Evolutionary conservation across 1,140 invertebrate species (phyloP), one percentile per base, ranked within the genome.

Genomic region (Coboldia fuscipes): DNA sequence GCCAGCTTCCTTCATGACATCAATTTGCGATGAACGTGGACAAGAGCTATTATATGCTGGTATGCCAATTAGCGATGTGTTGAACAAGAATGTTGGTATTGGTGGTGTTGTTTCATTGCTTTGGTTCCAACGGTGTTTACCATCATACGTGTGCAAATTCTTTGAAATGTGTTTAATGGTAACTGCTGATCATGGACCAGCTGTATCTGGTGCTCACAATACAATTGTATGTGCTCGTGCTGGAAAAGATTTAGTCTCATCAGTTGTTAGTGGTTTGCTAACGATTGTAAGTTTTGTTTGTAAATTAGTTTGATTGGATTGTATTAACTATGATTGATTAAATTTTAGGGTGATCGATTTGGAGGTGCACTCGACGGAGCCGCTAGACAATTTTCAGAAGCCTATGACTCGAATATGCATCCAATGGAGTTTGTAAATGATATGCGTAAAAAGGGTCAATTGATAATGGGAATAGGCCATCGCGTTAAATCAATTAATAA

Each of bases 81-180:
- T 85, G 7, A 81, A 82, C 46, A 71, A 80, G 46, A 76, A 83
- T 43, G 71, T 98, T 38, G 94, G 96, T 15, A 86, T 99, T 40
- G 96, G 96, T 15, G 94, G 94, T 18, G 94, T 97, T 3, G 79
- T 99, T 30, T 89, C 88, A 18, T 58, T 99, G 24, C 61, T 99
- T 3, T 99, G 96, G 96, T 99, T 98, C 70, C 93, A 97, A 54
- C 70, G 90, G 24, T 84, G 89, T 46, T 61, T 99, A 12, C 93
- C 94, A 0, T 62, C 75, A 0, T 90, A 90, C 56, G 90, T 90
- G 17, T 86, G 83, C 54, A 93, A 94, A 60, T 99, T 98, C 66
- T 77, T 98, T 42, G 96, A 99, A 64, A 96, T 98, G 84, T 94
- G 92, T 48, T 61, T 99, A 19, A 97, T 99, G 75, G 81, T 99